Conservation (phyloP, 2,888 invertebrate species). For the Mimas tiliae region DNA sequence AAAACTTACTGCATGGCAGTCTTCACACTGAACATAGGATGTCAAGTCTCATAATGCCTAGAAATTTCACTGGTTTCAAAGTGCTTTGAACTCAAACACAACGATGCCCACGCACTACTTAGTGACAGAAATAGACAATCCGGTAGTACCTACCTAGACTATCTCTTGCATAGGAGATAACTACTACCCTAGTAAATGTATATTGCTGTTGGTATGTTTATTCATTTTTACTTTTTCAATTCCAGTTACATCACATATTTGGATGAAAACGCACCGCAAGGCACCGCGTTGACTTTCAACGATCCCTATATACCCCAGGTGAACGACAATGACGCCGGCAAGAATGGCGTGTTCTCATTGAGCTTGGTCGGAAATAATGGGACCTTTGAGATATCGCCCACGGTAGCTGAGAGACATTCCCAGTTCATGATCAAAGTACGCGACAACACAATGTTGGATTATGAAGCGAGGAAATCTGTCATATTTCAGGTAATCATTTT, state of each 20-base stretch:
- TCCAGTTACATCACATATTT: constrained; percentile 90
- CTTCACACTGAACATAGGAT: background rate
- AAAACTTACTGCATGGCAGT: too few species aligned
- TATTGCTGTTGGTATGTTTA: background rate
- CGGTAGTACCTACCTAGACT: too few species aligned
- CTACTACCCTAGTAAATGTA: too few species aligned
- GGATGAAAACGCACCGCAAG: constrained; percentile 92
- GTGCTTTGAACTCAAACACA: too few species aligned
- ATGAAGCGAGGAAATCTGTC: constrained; percentile 90
- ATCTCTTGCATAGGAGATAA: too few species aligned
- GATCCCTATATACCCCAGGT: constrained; percentile 90
- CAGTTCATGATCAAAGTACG: constrained; percentile 93
- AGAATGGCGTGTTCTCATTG: constrained; percentile 92
- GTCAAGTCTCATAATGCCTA: background rate
- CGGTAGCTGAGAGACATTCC: constrained; percentile 90
- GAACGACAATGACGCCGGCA: constrained; percentile 91
- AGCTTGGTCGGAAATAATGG: constrained; percentile 92
- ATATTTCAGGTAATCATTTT: constrained; percentile 86
- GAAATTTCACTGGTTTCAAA: too few species aligned
- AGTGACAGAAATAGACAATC: too few species aligned
- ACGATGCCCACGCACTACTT: too few species aligned
- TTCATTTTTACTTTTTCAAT: constrained; percentile 32
- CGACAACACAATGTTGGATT: constrained; percentile 93
- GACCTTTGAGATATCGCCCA: constrained; percentile 94
- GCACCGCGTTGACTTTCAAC: constrained; percentile 89